Conservation (phyloP, 2,797 vertebrate genomes). For the Leptodactylus fallax region DNA sequence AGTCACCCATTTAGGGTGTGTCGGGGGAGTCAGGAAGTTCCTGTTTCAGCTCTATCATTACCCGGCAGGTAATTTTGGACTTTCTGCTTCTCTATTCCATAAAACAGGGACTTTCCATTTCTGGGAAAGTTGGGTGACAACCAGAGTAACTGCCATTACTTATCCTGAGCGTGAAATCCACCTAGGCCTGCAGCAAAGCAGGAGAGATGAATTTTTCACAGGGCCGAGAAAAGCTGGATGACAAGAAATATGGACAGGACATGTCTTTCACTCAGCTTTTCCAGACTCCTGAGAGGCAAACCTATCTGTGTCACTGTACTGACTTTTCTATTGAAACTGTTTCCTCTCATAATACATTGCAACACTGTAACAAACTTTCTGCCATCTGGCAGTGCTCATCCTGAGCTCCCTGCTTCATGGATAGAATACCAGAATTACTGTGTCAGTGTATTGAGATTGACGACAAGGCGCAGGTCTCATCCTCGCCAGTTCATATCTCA, state of each 20-base stretch:
- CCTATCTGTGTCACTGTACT: no score
- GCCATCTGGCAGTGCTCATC: not conserved
- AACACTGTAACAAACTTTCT: not conserved
- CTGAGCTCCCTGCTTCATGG: not conserved
- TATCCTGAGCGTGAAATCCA: no score
- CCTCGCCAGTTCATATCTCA: no score
- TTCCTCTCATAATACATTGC: not conserved
- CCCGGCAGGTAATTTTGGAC: not conserved
- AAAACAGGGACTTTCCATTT: not conserved
- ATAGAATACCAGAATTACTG: not conserved
- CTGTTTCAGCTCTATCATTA: not conserved
- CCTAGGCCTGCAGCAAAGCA: no score
- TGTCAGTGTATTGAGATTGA: no score
- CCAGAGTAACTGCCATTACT: no score
- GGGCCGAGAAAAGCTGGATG: not conserved
- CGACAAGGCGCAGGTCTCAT: no score
- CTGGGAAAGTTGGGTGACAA: not conserved
- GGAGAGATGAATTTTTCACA: no score
- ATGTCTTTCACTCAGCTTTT: not conserved
- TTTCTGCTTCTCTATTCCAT: not conserved
- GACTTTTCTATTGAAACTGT: no score
- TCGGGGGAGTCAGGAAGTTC: not conserved
- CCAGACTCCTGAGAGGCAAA: not conserved
- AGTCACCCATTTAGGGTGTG: not conserved
- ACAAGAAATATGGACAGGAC: not conserved